Evolutionary conservation across 2,888 invertebrate genomes (phyloP).

Genomic region (Trilocha varians): DNA sequence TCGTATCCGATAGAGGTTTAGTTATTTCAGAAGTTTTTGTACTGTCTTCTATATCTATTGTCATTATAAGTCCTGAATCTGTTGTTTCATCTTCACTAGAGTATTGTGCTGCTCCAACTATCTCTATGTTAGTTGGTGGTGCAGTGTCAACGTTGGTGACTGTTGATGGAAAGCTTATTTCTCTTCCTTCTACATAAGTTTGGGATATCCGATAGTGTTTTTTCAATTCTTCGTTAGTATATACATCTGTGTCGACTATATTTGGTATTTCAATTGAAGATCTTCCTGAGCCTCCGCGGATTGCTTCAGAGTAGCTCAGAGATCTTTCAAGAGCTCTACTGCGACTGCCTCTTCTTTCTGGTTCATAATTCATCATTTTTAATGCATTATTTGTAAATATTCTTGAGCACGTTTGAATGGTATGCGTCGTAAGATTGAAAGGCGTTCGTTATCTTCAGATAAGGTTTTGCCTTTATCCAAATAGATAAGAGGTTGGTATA

Average conservation of each 20-base stretch:
- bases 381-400: too few species aligned
- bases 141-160: slow-evolving; percentile 31
- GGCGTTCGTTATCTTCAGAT: slow-evolving; percentile 32
- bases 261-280: slow-evolving; percentile 59
- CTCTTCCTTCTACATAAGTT: slow-evolving; percentile 60
- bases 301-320: slow-evolving; percentile 60
- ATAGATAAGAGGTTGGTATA: slow-evolving; percentile 33
- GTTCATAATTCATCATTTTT: slow-evolving; percentile 23
- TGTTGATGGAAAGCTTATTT: slow-evolving; percentile 42
- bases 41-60: slow-evolving; percentile 49
- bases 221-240: slow-evolving; percentile 56
- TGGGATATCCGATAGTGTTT: slow-evolving; percentile 60
- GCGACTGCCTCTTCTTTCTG: slow-evolving; percentile 41
- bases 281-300: slow-evolving; percentile 44
- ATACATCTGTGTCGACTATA: slow-evolving; percentile 53
- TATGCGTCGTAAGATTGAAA: slow-evolving; percentile 8
- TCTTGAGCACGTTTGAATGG: too few species aligned
- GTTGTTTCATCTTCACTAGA: slow-evolving; percentile 52
- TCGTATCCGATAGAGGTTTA: slow-evolving; percentile 40
- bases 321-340: slow-evolving; percentile 51
- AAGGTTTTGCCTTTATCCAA: slow-evolving; percentile 34
- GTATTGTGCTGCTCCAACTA: slow-evolving; percentile 32
- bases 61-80: slow-evolving; percentile 48
- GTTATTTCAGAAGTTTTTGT: slow-evolving; percentile 34
- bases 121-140: slow-evolving; percentile 20